Percentiles rank a stretch among this genome's conserved stretches.
These are phyloP conservation scores for Calameuta filiformis DNA, from an alignment of 2,888 invertebrate species.

Conservation along the genomic window DNA sequence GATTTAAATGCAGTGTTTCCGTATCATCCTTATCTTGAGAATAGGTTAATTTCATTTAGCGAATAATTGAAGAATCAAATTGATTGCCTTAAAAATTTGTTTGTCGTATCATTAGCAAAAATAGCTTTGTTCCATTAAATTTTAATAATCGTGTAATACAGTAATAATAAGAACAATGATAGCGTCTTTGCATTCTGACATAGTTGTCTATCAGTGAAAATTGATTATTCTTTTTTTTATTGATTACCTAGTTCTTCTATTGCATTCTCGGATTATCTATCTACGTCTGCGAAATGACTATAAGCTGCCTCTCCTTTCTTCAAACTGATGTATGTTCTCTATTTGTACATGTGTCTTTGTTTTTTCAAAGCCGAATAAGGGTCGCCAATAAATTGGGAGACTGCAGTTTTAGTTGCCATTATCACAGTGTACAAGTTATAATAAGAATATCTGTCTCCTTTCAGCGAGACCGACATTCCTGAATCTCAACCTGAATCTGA, in stretches of 20 bases:
- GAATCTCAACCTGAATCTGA: conserved; percentile 95
- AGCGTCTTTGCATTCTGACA: too few relatives aligned
- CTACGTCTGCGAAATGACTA: background rate
- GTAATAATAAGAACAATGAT: too few relatives aligned
- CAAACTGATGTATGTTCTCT: background rate
- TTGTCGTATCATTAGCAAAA: background rate
- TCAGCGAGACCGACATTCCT: conserved; percentile 98
- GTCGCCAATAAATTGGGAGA: background rate
- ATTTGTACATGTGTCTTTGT: background rate
- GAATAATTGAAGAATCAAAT: background rate
- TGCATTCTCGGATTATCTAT: background rate
- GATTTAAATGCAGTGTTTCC: background rate
- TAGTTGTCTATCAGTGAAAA: background rate
- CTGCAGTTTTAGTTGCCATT: background rate
- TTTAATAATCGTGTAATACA: background rate
- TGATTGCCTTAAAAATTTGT: background rate
- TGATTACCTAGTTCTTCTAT: background rate
- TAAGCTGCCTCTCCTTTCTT: background rate
- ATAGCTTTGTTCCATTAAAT: background rate
- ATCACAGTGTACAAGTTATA: conserved; percentile 22
- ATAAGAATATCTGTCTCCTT: conserved; percentile 56
- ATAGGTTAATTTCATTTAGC: background rate
- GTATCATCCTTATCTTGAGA: too few relatives aligned
- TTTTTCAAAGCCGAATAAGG: background rate
- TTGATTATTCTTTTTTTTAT: background rate